Percentiles rank a stretch among this genome's conserved stretches.
Evolutionary conservation across 1,140 invertebrate genomes (phyloP).

Genomic region (Melipona quadrifasciata): DNA sequence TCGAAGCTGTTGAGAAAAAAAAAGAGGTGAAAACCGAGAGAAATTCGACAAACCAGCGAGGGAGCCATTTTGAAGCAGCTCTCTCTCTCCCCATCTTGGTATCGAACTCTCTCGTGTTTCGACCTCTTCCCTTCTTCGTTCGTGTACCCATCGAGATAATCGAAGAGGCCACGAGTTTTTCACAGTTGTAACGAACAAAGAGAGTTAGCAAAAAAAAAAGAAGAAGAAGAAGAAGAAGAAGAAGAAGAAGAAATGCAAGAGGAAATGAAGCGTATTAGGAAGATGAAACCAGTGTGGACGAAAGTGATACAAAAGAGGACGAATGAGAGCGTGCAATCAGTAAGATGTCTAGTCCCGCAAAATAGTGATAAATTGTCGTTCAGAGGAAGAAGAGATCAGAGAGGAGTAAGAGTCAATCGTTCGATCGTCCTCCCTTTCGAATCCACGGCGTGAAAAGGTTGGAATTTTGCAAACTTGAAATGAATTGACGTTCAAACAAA

Average conservation of each 20-base stretch:
- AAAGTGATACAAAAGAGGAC: not conserved
- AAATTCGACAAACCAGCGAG: not conserved
- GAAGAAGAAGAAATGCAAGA: not conserved
- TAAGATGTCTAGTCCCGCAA: slow-evolving; percentile 47
- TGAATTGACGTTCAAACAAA: no score
- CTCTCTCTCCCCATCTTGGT: not conserved
- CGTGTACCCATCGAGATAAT: not conserved
- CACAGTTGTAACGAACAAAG: slow-evolving; percentile 14
- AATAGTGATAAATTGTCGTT: slow-evolving; percentile 43
- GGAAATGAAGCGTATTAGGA: not conserved
- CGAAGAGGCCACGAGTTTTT: not conserved
- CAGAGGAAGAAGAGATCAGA: not conserved
- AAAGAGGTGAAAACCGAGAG: not conserved
- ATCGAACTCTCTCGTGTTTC: not conserved
- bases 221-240: not conserved
- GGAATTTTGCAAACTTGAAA: no score
- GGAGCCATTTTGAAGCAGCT: not conserved
- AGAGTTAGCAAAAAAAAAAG: not conserved
- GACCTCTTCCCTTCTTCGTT: not conserved
- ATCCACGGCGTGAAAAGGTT: not conserved
- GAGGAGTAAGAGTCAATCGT: not conserved
- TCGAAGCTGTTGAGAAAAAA: not conserved
- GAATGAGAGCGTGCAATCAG: slow-evolving; percentile 3
- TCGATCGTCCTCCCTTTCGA: slow-evolving; percentile 16
- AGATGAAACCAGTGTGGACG: no score